phyloP scores from a whole-genome alignment of 2,113 vertebrate species.

The Pterophyllum scalare region DNA sequence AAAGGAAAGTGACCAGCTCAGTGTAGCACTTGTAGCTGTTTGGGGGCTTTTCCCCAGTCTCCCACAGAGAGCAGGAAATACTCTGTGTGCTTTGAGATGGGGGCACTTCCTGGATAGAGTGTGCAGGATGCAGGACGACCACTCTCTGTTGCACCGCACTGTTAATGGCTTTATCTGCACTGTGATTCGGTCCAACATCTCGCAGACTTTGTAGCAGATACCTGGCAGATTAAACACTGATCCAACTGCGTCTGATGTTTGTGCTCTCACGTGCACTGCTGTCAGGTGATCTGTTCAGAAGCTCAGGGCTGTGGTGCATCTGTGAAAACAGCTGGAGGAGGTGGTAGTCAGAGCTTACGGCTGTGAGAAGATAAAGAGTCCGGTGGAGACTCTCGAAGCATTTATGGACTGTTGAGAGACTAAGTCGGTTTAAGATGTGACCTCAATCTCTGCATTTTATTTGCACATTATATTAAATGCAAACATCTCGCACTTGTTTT shows the following conservation, averaged over 20 bases:
- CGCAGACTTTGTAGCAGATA: background rate
- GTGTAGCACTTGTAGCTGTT: background rate
- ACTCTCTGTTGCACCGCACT: too few species aligned
- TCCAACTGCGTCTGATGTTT: background rate
- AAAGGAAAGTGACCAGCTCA: background rate
- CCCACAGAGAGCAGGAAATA: background rate
- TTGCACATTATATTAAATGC: background rate
- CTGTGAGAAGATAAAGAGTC: background rate
- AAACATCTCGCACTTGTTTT: too few species aligned
- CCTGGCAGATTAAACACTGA: too few species aligned
- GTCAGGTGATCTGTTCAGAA: background rate
- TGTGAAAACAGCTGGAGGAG: background rate
- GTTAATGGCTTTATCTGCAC: background rate
- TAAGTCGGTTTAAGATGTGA: background rate
- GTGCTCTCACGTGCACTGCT: background rate
- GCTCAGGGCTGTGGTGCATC: background rate
- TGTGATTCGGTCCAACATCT: background rate
- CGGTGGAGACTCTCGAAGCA: background rate
- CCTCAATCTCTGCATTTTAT: background rate
- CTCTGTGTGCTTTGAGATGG: background rate
- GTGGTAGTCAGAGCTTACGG: accelerated
- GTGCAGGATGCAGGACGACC: too few species aligned
- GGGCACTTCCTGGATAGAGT: background rate
- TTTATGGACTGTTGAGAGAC: background rate
- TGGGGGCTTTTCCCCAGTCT: background rate